Base-by-base conservation (phyloP, 2,797 vertebrate species). In the Pseudopleuronectes americanus region DNA sequence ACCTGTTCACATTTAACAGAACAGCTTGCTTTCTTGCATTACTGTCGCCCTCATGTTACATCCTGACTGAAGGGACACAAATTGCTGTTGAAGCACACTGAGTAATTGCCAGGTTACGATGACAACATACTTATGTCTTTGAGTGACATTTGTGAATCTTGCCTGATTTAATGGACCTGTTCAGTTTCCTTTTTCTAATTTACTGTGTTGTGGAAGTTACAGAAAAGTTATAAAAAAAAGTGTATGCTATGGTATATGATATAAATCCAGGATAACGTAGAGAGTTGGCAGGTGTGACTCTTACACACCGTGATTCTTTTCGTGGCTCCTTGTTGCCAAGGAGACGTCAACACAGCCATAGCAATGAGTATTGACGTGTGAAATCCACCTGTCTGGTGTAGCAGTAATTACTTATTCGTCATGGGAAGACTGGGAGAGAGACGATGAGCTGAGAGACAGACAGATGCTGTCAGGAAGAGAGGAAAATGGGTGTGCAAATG, bases 341-440 rank as follows among this genome's bases (percentile, higher is more conserved):
- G 84, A 90, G 83, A 89, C 87, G 64, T 92, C 85, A 86, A 76
- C 80, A 84, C 59, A 75, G 77, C 86, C 73, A 55, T 71, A 61
- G 79, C 81, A 84, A 90, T 87, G 81, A 86, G 83, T 88, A 86
- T 74, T 87, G 90, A 91, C 64, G 84, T 57, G 81, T 91, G 90
- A 93, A 93, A 91, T 91, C 85, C 88, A 90, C 89, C 89, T 86
- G 82, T 87, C 89, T 89, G 79, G 65, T 80, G 58, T 56, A 79
- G 77, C 66, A 70, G 86, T 92, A 88, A 90, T 91, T 89, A 91
- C 89, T 87, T 84, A 55, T 89, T 79, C 60, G 55, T 85, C 87
- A 81, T 75, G 68, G 79, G 63, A 79, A 81, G 79, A 69, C 74
- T 22, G 55, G 64, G 64, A 76, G 68, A 22, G 54, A 62, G 69